Conservation (phyloP, 2,797 vertebrate genomes). For the Crocidura indochinensis region DNA sequence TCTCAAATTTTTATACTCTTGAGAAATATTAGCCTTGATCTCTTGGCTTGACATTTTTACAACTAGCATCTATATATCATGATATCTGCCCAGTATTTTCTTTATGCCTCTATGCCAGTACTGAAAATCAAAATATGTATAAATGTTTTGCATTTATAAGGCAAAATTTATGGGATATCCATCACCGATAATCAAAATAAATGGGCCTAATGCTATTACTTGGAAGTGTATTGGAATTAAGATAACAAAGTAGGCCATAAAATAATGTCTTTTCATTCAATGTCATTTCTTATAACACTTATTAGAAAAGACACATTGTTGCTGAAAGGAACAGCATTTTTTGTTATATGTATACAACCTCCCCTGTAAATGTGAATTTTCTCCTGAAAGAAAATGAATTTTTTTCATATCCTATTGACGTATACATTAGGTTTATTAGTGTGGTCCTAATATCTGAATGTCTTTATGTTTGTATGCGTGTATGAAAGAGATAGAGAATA, state of each 20-base stretch:
- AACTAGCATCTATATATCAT: no score
- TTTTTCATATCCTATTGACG: neutral
- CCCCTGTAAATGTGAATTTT: neutral
- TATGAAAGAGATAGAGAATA: neutral
- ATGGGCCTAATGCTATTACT: neutral
- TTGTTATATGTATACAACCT: neutral
- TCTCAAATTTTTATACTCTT: neutral
- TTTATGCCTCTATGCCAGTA: neutral
- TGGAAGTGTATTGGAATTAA: neutral
- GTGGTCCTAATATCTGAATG: neutral
- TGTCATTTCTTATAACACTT: neutral
- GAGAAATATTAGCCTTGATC: neutral
- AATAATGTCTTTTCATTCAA: neutral
- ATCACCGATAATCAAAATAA: no score
- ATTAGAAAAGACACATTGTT: neutral
- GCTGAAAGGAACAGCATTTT: neutral
- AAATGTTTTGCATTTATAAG: conserved; percentile 1
- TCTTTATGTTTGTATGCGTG: neutral
- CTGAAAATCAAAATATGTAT: neutral
- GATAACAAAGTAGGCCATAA: neutral
- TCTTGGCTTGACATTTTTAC: neutral
- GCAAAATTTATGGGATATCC: neutral
- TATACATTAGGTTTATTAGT: neutral
- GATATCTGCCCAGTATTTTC: neutral
- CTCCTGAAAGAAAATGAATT: neutral